These are phyloP conservation scores for Macrotus californicus DNA, from an alignment of 2,113 vertebrate species.

Conservation along the genomic window DNA sequence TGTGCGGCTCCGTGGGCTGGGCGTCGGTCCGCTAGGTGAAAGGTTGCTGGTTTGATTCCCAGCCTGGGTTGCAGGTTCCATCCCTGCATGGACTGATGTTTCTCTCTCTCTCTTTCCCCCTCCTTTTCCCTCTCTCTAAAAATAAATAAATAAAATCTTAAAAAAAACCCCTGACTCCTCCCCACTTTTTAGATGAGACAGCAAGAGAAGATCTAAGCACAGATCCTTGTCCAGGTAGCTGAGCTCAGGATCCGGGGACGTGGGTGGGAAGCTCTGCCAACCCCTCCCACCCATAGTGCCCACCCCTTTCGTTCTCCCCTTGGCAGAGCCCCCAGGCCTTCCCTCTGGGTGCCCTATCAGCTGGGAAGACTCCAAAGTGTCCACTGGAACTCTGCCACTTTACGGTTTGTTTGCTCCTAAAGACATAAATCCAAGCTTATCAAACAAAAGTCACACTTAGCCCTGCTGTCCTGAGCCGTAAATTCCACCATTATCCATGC, in stretches of 20 bases:
- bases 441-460: constrained; percentile 52
- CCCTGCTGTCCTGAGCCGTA: neutral
- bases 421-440: constrained; percentile 58
- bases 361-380: constrained; percentile 3
- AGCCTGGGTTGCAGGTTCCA: no score
- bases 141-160: no score
- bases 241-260: neutral
- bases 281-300: fast-evolving
- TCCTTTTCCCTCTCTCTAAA: no score
- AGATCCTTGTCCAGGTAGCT: neutral
- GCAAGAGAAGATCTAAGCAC: neutral
- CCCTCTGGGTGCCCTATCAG: neutral
- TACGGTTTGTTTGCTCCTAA: constrained; percentile 43
- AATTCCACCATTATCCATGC: constrained; percentile 40
- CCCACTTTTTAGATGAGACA: neutral
- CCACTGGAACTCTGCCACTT: neutral
- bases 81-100: no score
- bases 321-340: neutral
- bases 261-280: fast-evolving
- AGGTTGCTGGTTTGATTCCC: no score
- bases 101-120: no score
- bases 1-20: no score
- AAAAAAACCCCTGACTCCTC: neutral
- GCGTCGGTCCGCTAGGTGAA: no score
- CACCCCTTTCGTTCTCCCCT: neutral